A percentile compares a stretch with the other conserved stretches of the same genome.
Evolutionary conservation across 2,888 invertebrate species (phyloP).

Genomic region (Eupithecia inturbata): DNA sequence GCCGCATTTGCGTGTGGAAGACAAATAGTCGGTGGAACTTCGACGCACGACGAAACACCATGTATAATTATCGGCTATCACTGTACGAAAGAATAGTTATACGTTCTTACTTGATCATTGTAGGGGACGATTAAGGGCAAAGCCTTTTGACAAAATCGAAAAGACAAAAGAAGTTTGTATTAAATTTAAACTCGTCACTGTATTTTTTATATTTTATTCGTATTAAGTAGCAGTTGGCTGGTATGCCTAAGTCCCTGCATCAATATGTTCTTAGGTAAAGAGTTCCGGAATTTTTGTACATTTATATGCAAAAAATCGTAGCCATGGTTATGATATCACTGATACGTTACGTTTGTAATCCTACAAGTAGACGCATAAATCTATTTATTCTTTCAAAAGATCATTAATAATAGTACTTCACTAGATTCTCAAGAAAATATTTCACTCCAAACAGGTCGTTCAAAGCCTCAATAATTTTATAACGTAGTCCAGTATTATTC

Average conservation of each 20-base stretch:
- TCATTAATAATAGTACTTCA: too few species aligned
- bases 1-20: slow-evolving; percentile 82
- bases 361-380: neutral
- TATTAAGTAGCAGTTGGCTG: too few species aligned
- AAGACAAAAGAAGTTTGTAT: neutral
- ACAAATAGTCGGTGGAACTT: slow-evolving; percentile 77
- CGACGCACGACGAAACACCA: slow-evolving; percentile 69
- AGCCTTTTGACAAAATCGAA: neutral
- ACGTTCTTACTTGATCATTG: slow-evolving; percentile 38
- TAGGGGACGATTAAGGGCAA: neutral
- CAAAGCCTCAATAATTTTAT: too few species aligned
- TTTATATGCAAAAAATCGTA: neutral
- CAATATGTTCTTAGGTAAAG: neutral
- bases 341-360: neutral
- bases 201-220: too few species aligned
- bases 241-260: neutral
- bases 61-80: slow-evolving; percentile 68
- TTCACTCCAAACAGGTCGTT: too few species aligned
- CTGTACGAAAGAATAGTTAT: slow-evolving; percentile 49
- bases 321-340: neutral
- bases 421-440: too few species aligned
- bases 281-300: neutral
- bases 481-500: too few species aligned
- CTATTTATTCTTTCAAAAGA: too few species aligned
- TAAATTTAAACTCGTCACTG: neutral